A percentile compares a stretch with the other conserved stretches of the same genome.
Conservation (phyloP, 1,140 invertebrate genomes). For the Potamilus streckersoni region DNA sequence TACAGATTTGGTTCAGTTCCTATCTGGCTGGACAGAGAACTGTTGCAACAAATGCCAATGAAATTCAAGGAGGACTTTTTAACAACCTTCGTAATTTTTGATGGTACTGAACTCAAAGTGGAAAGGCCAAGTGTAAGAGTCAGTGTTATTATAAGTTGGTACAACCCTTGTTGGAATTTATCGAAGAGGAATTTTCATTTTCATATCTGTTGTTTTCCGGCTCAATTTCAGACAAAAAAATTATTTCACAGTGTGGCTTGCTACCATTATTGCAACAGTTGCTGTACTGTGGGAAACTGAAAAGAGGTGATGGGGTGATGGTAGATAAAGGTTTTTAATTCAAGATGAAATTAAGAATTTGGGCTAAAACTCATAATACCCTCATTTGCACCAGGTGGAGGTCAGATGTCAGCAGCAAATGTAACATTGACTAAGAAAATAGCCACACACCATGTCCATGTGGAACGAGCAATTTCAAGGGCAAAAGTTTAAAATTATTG, state of each 20-base stretch:
- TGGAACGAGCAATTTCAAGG: slow-evolving; percentile 21
- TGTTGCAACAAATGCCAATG: slow-evolving; percentile 27
- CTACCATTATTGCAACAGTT: slow-evolving; percentile 2
- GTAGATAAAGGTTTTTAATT: slow-evolving; percentile 25
- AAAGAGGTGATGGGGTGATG: slow-evolving; percentile 17
- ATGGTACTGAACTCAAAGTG: slow-evolving; percentile 38
- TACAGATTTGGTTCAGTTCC: slow-evolving; percentile 26
- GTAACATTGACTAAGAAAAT: slow-evolving; percentile 17
- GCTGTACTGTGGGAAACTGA: slow-evolving; percentile 1
- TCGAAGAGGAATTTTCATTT: slow-evolving; percentile 31
- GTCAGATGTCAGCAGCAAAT: slow-evolving; percentile 25
- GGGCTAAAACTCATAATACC: slow-evolving; percentile 21
- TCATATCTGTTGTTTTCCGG: slow-evolving; percentile 34
- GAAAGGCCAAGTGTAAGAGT: slow-evolving; percentile 21
- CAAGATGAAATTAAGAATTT: slow-evolving; percentile 13
- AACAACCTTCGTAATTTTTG: slow-evolving; percentile 24
- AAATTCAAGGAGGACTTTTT: slow-evolving; percentile 31
- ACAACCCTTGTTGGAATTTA: slow-evolving; percentile 37
- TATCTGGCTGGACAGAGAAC: slow-evolving; percentile 28
- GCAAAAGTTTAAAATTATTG: background rate
- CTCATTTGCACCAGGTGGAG: slow-evolving; percentile 15
- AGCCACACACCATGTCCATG: slow-evolving; percentile 17
- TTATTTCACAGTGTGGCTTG: slow-evolving; percentile 21
- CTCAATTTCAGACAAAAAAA: slow-evolving; percentile 37
- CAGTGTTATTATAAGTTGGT: slow-evolving; percentile 35